Percentiles rank a stretch among this genome's conserved stretches.
phyloP scores from a whole-genome alignment of 2,888 invertebrate species.

The Mimas tiliae region DNA sequence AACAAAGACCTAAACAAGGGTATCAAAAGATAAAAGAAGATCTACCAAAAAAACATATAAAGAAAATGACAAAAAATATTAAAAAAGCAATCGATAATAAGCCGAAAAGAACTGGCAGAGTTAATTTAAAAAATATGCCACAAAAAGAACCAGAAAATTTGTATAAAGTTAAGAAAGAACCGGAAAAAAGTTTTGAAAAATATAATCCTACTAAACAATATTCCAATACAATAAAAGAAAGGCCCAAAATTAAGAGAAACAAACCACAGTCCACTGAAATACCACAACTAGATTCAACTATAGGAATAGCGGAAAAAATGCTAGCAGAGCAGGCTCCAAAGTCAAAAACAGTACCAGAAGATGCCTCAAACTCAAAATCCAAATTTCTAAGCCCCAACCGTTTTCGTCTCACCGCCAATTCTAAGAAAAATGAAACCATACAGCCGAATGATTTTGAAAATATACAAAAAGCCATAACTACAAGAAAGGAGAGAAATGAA shows the following conservation, averaged over 20 bases:
- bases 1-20: neutral
- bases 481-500: slow-evolving; percentile 38
- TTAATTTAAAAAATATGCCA: neutral
- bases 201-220: neutral
- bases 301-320: slow-evolving; percentile 4
- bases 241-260: neutral
- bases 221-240: neutral
- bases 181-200: neutral
- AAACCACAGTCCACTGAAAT: neutral
- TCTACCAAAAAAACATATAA: neutral
- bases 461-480: slow-evolving; percentile 33
- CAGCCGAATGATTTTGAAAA: neutral
- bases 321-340: neutral
- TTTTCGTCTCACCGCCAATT: slow-evolving; percentile 1
- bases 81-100: slow-evolving; percentile 8
- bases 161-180: neutral
- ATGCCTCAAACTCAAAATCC: neutral
- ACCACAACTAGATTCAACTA: slow-evolving; percentile 7
- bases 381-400: neutral
- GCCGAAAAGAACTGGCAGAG: neutral
- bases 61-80: neutral
- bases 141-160: neutral
- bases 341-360: neutral
- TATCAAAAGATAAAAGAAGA: neutral
- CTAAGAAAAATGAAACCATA: slow-evolving; percentile 1